Conservation (phyloP, 2,888 invertebrate species). For the Agonopterix arenella region DNA sequence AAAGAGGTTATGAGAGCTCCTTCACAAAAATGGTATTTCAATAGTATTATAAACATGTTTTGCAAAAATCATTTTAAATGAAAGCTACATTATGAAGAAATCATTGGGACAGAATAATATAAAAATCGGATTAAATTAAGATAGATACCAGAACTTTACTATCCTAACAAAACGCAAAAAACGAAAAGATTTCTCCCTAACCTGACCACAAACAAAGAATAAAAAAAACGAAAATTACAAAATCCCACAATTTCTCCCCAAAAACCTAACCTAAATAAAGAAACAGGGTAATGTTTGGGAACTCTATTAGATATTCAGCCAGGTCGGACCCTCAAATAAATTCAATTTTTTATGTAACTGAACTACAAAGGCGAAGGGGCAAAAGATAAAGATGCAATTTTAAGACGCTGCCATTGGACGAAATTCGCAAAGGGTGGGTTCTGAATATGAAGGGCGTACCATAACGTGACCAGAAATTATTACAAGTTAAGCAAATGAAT, state of each 20-base stretch:
- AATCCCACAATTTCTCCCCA: slow-evolving; percentile 17
- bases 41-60: neutral
- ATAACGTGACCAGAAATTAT: neutral
- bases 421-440: slow-evolving; percentile 41
- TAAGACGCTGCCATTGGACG: slow-evolving; percentile 47
- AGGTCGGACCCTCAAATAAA: slow-evolving; percentile 32
- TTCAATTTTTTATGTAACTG: slow-evolving; percentile 49
- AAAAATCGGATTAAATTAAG: neutral
- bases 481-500: neutral
- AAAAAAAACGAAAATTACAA: neutral
- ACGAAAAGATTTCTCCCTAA: neutral
- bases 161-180: slow-evolving; percentile 1
- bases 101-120: too few relatives aligned
- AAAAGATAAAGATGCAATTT: slow-evolving; percentile 48
- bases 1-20: too few relatives aligned
- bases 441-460: slow-evolving; percentile 38
- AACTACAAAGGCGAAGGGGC: slow-evolving; percentile 29
- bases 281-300: slow-evolving; percentile 25
- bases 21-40: too few relatives aligned
- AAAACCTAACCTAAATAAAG: slow-evolving; percentile 12
- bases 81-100: neutral
- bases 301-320: slow-evolving; percentile 25
- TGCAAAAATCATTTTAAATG: neutral
- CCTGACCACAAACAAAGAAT: neutral
- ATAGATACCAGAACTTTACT: slow-evolving; percentile 4